Base-by-base conservation (phyloP, 2,888 invertebrate genomes). In the Eubasilissa splendida region DNA sequence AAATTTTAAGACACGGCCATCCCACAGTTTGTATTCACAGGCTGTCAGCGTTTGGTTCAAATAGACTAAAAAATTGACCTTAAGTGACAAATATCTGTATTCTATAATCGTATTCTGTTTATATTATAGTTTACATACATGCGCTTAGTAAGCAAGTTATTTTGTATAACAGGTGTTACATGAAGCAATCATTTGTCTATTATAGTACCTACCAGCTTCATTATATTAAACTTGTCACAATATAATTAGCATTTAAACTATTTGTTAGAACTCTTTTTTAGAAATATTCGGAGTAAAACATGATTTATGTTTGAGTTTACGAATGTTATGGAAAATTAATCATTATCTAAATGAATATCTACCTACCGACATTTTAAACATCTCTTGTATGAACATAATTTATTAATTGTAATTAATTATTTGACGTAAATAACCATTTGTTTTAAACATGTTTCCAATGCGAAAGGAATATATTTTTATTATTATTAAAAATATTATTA, bases 1-100 rank as follows among this genome's bases (percentile, higher is more conserved):
- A 83, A 83, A 80, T 77, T 79, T 80, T 70, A 77, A 56, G 80
- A 75, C 78, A 73, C 59, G 76, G 52, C 22, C 78, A 63, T 71
- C 73, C 79, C 73, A 74, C 73, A 42, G 54, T 63, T 56, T 33
- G 33, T 70, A 70, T 79, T 79, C 79, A 79, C 73, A 74, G 73
- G 63, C 79, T 79, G 79, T 79, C 79, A 79, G n/a, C 53, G 42
- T 42, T 42, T 42, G 42, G 42, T 42, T 42, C 42, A 42, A 42
- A 42, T 42, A 42, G 42, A 42, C 22, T 42, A 42, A 42, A 42
- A 42, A 42, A 42, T 42, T 42, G 42, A 42, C 42, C 42, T 42
- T 42, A 42, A 42, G 42, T 42, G 42, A 42, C 42, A 42, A 42
- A 42, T 42, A 42, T 42, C 42, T 42, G 42, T 42, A 42, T 42